Base-by-base conservation (phyloP, 1,140 invertebrate species). In the Tetragnatha versicolor region DNA sequence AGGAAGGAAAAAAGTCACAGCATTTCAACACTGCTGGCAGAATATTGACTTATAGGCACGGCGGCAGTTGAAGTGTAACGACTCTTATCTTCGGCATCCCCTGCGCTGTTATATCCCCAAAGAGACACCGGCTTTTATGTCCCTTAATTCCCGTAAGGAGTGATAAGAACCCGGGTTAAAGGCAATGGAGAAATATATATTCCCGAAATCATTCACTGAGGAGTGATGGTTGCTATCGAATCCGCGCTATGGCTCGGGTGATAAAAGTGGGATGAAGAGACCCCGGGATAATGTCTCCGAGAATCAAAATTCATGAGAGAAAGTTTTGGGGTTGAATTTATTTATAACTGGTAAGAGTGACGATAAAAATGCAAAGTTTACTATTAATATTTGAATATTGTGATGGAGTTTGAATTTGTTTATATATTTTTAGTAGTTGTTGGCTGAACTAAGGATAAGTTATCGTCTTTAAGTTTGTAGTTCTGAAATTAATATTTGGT, bases 11-110 rank as follows among this genome's bases (percentile, higher is more conserved):
- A 25, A 53, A 20, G 35, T 33, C 31, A 31, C 35, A 20, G 29
- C 31, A 55, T 33, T 58, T 58, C 55, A 58, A 25, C 42, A 10
- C 60, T 27, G 22, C 60, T 14, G 60, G 29, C 60, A 63, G 37
- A 42, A 45, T 63, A 63, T 63, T 63, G 60, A 63, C 60, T 63
- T 63, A 63, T 63, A 42, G 60, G 27, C 33, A 49, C 49, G 63
- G 63, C 45, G 31, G 42, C 20, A 66, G 63, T 29, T 66, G 39
- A 47, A 66, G 39, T 66, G 27, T 47, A 66, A 66, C 42, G 27
- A 66, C 63, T 47, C 63, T 66, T 66, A 66, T 66, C 63, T 47
- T 9, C 17, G 63, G 17, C 42, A 7, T 42, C 27, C 27, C 22
- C 39, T 66, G 29, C 27, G n/a, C 37, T 66, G 45, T 14, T 1